phyloP scores from a whole-genome alignment of 2,797 vertebrate genomes.

The Lutra lutra region DNA sequence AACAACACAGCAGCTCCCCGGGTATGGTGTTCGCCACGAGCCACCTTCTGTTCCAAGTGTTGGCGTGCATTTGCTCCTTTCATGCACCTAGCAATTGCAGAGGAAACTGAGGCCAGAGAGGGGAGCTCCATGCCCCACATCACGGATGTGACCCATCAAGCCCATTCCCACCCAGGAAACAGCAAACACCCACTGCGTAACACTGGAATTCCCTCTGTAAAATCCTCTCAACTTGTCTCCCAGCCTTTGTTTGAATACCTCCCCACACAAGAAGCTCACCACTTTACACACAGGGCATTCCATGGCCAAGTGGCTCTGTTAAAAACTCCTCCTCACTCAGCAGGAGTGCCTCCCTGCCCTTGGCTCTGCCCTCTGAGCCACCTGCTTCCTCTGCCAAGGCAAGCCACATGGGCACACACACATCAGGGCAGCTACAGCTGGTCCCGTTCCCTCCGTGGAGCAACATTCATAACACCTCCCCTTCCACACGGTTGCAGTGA shows the following conservation, averaged over 20 bases:
- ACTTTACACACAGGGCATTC: not conserved
- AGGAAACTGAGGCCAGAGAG: not conserved
- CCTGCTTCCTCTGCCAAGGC: not conserved
- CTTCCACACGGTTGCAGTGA: not conserved
- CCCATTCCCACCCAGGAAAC: not conserved
- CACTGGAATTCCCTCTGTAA: not conserved
- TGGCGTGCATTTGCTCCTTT: not conserved
- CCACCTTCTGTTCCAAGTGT: not conserved
- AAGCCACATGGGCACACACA: accelerated
- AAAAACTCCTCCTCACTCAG: not conserved
- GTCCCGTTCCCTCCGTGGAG: not conserved
- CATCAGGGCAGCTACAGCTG: not conserved
- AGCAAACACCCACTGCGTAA: accelerated
- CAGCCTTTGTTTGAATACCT: not conserved
- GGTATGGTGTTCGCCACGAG: not conserved
- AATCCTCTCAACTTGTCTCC: not conserved
- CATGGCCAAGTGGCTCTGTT: no score
- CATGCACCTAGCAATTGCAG: no score
- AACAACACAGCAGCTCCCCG: not conserved
- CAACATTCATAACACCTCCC: not conserved
- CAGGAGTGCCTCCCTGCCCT: not conserved
- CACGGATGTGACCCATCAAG: not conserved
- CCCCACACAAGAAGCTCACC: not conserved
- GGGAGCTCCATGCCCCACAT: not conserved
- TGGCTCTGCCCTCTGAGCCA: not conserved